Conservation (phyloP, 2,113 vertebrate species). For the Dermatemys mawii region DNA sequence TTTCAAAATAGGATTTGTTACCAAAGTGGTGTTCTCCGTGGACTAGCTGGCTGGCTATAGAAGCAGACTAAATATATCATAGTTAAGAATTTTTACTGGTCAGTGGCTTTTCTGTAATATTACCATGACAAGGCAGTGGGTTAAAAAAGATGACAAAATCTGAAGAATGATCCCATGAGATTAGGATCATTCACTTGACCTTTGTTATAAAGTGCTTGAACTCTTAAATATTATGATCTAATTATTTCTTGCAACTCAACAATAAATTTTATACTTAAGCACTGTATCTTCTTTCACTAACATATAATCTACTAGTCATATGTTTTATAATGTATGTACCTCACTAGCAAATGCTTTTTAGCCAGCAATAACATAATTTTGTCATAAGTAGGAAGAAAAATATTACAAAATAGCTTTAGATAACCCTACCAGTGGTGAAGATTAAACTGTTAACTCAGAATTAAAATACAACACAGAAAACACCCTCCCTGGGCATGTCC, state of each 20-base stretch:
- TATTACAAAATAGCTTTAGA: conserved; percentile 31
- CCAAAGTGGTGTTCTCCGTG: not conserved
- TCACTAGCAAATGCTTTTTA: conserved; percentile 7
- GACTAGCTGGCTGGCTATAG: not conserved
- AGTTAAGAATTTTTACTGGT: not conserved
- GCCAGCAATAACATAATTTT: conserved; percentile 47
- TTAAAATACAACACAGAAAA: conserved; percentile 26
- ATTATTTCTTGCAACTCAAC: conserved; percentile 34
- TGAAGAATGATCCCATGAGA: not conserved
- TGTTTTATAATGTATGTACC: conserved; percentile 35
- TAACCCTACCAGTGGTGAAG: conserved; percentile 16
- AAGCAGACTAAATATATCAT: not conserved
- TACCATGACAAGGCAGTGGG: not conserved
- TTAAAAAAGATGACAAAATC: not conserved
- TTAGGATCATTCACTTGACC: not conserved
- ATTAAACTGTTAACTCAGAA: conserved; percentile 25
- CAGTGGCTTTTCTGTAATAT: not conserved
- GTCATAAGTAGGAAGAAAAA: conserved; percentile 20
- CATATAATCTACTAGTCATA: conserved; percentile 31
- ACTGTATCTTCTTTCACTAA: not conserved
- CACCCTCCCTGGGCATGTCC: not conserved
- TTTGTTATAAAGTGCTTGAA: not conserved
- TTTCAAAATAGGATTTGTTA: not conserved
- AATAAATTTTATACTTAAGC: conserved; percentile 36
- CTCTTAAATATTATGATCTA: not conserved